phyloP scores from a whole-genome alignment of 1,140 invertebrate species.

The Maniola jurtina region DNA sequence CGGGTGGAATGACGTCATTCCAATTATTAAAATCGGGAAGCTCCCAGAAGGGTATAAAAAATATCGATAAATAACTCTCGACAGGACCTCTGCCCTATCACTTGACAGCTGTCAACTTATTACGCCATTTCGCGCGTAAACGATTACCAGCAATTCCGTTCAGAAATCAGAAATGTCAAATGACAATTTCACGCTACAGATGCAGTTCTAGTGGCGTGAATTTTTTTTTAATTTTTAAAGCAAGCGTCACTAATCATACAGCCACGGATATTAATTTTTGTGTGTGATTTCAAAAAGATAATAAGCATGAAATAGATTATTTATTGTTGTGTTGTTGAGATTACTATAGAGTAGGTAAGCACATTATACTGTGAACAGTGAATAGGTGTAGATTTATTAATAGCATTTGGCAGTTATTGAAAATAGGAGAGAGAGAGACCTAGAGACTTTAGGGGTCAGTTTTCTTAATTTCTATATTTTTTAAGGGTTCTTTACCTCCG shows the following conservation, averaged over 20 bases:
- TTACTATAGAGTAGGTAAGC: background rate
- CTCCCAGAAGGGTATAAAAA: too few species aligned
- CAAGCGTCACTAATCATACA: constrained; percentile 42
- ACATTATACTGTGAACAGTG: background rate
- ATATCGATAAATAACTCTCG: too few species aligned
- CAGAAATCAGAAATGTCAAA: constrained; percentile 19
- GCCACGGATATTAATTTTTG: constrained; percentile 13
- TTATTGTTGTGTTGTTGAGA: constrained; percentile 9
- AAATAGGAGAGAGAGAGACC: too few species aligned
- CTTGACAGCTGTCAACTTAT: constrained; percentile 49
- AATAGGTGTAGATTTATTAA: constrained; percentile 16
- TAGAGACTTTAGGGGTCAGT: too few species aligned
- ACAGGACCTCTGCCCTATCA: constrained; percentile 22
- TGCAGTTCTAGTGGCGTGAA: constrained; percentile 51
- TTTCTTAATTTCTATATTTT: too few species aligned
- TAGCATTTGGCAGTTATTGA: constrained; percentile 8
- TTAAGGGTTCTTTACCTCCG: too few species aligned
- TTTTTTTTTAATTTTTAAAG: constrained; percentile 38
- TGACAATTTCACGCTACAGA: constrained; percentile 60
- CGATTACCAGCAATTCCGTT: constrained; percentile 17
- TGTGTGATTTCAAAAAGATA: constrained; percentile 28
- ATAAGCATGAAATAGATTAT: constrained; percentile 34
- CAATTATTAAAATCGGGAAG: too few species aligned
- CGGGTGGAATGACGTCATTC: too few species aligned
- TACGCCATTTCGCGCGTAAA: constrained; percentile 41